Evolutionary conservation across 2,797 vertebrate genomes (phyloP).

Genomic region (Thalassophryne amazonica): DNA sequence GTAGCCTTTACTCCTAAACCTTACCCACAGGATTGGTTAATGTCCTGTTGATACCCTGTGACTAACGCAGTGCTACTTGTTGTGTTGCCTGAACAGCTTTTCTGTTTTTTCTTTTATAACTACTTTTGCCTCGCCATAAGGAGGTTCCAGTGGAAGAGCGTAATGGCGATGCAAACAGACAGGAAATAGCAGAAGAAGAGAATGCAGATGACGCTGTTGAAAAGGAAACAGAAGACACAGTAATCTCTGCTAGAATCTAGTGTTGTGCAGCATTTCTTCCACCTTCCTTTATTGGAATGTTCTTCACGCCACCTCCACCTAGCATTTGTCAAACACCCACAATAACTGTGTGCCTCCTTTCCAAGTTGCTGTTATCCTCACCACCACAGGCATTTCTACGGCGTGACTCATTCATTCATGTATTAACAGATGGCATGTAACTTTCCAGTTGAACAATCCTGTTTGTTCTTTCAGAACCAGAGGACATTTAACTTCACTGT

Average conservation of each 20-base stretch:
- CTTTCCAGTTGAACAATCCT: constrained; percentile 3
- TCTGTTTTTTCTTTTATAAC: constrained; percentile 24
- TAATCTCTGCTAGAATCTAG: constrained; percentile 51
- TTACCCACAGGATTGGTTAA: neutral
- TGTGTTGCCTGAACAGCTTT: neutral
- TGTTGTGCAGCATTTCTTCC: constrained; percentile 6
- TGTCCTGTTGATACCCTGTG: constrained; percentile 1
- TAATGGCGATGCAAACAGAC: constrained; percentile 58
- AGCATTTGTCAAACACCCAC: neutral
- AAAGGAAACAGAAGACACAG: constrained; percentile 63
- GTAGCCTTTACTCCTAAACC: constrained; percentile 1
- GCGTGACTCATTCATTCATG: constrained; percentile 11
- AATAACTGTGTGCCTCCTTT: constrained; percentile 37
- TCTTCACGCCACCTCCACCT: constrained; percentile 10
- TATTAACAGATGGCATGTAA: constrained; percentile 21
- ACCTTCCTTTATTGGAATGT: constrained; percentile 37
- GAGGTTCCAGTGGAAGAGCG: constrained; percentile 60
- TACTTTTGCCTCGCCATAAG: constrained; percentile 56
- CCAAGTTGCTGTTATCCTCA: constrained; percentile 6
- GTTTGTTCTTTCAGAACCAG: constrained; percentile 7
- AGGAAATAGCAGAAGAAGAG: constrained; percentile 23
- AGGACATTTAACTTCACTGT: constrained; percentile 18
- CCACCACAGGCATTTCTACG: constrained; percentile 11
- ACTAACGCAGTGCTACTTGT: neutral
- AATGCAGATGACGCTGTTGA: constrained; percentile 32